A percentile compares a stretch with the other conserved stretches of the same genome.
phyloP scores from a whole-genome alignment of 2,888 invertebrate genomes.

The Drosophila sordidula region DNA sequence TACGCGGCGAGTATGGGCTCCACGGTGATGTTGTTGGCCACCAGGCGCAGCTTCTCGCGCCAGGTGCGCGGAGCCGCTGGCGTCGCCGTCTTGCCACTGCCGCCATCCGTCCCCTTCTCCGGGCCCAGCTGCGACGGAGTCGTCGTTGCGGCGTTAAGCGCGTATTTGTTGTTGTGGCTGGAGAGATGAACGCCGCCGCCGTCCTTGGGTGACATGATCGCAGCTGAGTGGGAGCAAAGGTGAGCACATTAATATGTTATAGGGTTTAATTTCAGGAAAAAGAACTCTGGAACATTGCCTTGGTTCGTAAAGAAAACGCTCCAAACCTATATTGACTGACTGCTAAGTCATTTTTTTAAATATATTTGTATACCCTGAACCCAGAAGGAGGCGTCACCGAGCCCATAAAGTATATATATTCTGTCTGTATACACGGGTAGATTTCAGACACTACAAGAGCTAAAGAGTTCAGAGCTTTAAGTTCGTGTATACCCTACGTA shows the following conservation, averaged over 20 bases:
- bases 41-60: slow-evolving; percentile 85
- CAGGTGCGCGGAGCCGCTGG: slow-evolving; percentile 59
- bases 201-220: slow-evolving; percentile 65
- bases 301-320: no score
- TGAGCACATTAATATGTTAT: background rate
- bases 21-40: slow-evolving; percentile 88
- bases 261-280: no score
- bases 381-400: no score
- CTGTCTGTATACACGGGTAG: no score
- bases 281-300: no score
- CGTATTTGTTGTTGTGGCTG: slow-evolving; percentile 59
- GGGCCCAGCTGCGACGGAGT: slow-evolving; percentile 9
- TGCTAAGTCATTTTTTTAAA: no score
- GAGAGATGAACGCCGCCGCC: slow-evolving; percentile 52
- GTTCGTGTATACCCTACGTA: no score
- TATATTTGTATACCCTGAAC: no score
- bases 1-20: slow-evolving; percentile 89
- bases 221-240: background rate
- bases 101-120: slow-evolving; percentile 29
- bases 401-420: no score
- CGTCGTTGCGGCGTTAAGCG: slow-evolving; percentile 41
- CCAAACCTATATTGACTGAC: no score
- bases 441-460: no score
- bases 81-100: slow-evolving; percentile 13
- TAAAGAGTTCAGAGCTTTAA: no score